These are phyloP conservation scores for Onychorhynchus coronatus DNA, from an alignment of 2,113 vertebrate genomes.

Conservation along the genomic window DNA sequence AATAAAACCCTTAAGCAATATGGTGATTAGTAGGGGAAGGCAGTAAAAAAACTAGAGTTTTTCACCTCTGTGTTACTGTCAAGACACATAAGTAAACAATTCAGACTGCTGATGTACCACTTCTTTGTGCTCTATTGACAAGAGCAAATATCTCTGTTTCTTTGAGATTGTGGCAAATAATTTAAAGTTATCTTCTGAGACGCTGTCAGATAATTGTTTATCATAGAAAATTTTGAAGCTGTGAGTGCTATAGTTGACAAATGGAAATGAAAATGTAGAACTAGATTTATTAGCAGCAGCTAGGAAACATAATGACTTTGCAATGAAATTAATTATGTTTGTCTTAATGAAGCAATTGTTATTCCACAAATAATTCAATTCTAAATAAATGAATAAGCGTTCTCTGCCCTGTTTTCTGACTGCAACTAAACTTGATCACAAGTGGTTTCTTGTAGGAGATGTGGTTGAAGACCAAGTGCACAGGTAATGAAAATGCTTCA, in stretches of 20 bases:
- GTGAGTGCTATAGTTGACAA: not conserved
- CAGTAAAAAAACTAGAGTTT: not conserved
- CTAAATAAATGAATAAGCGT: not conserved
- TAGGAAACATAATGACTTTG: not conserved
- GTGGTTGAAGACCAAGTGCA: not conserved
- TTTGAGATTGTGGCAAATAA: not conserved
- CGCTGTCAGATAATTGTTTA: not conserved
- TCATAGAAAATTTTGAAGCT: not conserved
- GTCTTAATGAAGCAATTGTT: not conserved
- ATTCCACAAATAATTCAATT: not conserved
- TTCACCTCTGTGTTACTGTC: not conserved
- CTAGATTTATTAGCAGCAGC: not conserved
- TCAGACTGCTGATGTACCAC: not conserved
- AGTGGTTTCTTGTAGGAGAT: not conserved
- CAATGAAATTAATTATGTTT: not conserved
- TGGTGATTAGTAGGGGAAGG: not conserved
- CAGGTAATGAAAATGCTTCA: not conserved
- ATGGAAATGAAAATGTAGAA: not conserved
- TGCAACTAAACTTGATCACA: not conserved
- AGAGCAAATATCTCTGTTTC: not conserved
- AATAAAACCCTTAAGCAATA: accelerated
- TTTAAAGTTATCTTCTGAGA: not conserved
- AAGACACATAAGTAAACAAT: not conserved
- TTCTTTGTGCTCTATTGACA: not conserved
- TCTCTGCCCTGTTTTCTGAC: not conserved